Conservation (phyloP, 2,888 invertebrate genomes). For the Catocala nupta region DNA sequence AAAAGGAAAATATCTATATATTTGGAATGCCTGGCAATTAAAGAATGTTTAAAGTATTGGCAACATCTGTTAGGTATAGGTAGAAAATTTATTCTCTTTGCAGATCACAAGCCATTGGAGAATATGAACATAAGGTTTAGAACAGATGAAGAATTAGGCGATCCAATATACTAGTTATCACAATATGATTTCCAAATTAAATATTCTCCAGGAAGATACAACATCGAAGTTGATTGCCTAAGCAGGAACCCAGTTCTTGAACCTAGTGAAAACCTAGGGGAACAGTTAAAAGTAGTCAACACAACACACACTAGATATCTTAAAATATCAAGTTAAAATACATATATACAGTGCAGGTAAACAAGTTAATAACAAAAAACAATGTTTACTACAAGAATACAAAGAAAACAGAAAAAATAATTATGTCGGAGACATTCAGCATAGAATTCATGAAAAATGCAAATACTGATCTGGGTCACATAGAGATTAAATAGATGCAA, state of each 20-base stretch:
- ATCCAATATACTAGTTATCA: neutral
- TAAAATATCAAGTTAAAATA: neutral
- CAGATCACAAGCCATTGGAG: neutral
- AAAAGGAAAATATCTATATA: conserved; percentile 7
- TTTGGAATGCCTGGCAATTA: neutral
- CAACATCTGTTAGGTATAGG: neutral
- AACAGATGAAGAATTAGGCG: neutral
- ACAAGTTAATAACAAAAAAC: neutral
- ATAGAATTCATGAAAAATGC: neutral
- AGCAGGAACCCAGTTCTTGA: neutral
- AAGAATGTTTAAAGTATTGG: neutral
- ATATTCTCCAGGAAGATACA: conserved; percentile 2
- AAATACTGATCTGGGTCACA: conserved; percentile 17
- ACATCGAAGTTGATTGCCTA: neutral
- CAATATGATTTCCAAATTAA: conserved; percentile 2
- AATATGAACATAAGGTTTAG: neutral
- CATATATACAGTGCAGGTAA: neutral
- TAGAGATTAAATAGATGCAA: conserved; percentile 38
- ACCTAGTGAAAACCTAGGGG: neutral
- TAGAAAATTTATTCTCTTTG: neutral
- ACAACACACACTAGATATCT: neutral
- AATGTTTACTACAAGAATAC: neutral
- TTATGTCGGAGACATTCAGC: neutral
- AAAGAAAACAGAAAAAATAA: neutral
- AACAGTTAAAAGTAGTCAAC: neutral